phyloP scores from a whole-genome alignment of 2,113 vertebrate species.

The Fulica atra region DNA sequence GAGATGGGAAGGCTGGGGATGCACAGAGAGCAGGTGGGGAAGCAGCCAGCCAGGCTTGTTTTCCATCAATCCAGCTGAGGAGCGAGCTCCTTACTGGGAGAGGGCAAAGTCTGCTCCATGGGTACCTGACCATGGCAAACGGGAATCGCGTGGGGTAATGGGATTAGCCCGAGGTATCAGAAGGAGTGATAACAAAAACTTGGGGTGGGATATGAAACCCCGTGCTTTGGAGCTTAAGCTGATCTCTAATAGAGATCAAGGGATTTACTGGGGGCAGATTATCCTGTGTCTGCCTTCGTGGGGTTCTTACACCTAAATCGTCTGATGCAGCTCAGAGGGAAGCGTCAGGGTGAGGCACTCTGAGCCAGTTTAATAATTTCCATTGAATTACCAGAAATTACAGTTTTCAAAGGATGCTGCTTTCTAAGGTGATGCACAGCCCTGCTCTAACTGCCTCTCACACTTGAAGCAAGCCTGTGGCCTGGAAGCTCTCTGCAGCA shows the following conservation, averaged over 20 bases:
- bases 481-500: not conserved
- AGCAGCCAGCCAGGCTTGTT: not conserved
- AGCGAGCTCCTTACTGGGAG: not conserved
- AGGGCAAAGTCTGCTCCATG: slow-evolving; percentile 36
- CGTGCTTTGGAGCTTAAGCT: slow-evolving; percentile 56
- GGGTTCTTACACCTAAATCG: slow-evolving; percentile 64
- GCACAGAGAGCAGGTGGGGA: not conserved
- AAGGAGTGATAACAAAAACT: slow-evolving; percentile 42
- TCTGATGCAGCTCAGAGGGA: slow-evolving; percentile 56
- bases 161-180: slow-evolving; percentile 37
- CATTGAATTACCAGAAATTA: slow-evolving; percentile 63
- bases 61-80: not conserved
- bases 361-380: slow-evolving; percentile 57
- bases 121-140: not conserved
- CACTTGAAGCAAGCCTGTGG: not conserved
- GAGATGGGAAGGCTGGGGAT: not conserved
- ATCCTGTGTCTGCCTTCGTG: slow-evolving; percentile 48
- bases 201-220: slow-evolving; percentile 43
- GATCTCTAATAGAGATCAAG: slow-evolving; percentile 66
- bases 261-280: slow-evolving; percentile 64
- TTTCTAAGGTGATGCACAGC: slow-evolving; percentile 24
- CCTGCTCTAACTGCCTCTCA: not conserved
- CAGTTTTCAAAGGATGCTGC: slow-evolving; percentile 39
- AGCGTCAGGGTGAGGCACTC: slow-evolving; percentile 34
- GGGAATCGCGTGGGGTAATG: slow-evolving; percentile 22